Evolutionary conservation across 2,888 invertebrate genomes (phyloP), one percentile per base, ranked within the genome.

Genomic region (Caenorhabditis virilis): DNA sequence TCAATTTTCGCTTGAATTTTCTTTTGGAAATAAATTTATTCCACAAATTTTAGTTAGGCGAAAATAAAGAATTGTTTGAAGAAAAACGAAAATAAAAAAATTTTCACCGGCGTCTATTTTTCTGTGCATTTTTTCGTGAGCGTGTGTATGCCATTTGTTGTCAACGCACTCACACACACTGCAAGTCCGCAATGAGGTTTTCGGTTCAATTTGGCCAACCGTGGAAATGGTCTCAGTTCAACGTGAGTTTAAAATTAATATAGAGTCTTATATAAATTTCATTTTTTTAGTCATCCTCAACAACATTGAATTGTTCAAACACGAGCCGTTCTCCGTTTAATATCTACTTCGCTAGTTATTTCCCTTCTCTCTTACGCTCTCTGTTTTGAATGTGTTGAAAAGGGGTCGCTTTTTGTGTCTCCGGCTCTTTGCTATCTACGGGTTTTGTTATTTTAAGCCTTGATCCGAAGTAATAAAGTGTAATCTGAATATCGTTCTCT

Each of bases 181-280:
- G n/a, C n/a, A n/a, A n/a, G n/a, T n/a, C n/a, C n/a, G n/a, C n/a
- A n/a, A n/a, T n/a, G n/a, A n/a, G n/a, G n/a, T n/a, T n/a, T n/a
- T n/a, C n/a, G n/a, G n/a, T n/a, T n/a, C n/a, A n/a, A n/a, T n/a
- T n/a, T n/a, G n/a, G n/a, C n/a, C n/a, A n/a, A n/a, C n/a, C 13
- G 38, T 64, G 41, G 62, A 64, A 54, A 64, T 64, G 46, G 23
- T 64, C n/a, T 64, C 62, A 23, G 23, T 20, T 36, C 61, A 64
- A 55, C 11, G 64, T 53, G 53, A 53, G 35, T 45, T 45, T 52
- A 51, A 51, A 51, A 39, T 51, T 41, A 51, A 51, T 51, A 51
- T 48, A 48, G 36, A 23, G 36, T 36, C 35, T 48, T 48, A 51
- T 58, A 39, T 47, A 41, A 60, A 60, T 60, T 58, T 59, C 59